Base-by-base conservation (phyloP, 37 sponge, comb jelly and placozoan species). In the Mnemiopsis leidyi region DNA sequence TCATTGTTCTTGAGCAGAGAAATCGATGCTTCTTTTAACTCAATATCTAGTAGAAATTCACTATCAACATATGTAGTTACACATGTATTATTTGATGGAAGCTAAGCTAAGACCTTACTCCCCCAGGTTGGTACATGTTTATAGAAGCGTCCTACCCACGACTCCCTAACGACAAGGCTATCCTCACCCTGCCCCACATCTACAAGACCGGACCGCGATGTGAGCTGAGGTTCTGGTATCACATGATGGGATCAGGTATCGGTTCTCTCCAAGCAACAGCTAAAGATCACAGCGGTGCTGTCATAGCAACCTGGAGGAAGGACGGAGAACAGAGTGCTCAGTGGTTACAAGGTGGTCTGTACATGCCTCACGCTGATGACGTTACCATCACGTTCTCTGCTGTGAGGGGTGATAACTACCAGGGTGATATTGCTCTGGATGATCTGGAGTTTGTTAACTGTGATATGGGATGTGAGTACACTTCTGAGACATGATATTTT, bases 361-460 rank as follows among this genome's bases (percentile, higher is more conserved):
- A 79, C 82, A 79, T 79, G 82, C 82, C 82, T 9, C 82, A 79
- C 21, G 82, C 82, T 79, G 82, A 79, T 33, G 82, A 79, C 32
- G 82, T 93, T 1, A 71, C 40, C 35, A 93, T 93, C 34, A 68
- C 68, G 76, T 73, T 93, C 23, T 5, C 25, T 7, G 93, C 93
- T 13, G 69, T 69, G 69, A 68, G 69, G 32, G 93, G 93, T 5
- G 31, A 20, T 2, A 69, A 69, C 40, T 69, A 69, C n/a, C 76
- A 69, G 36, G 93, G 93, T 24, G 93, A 93, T 34, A 93, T 93
- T 30, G 93, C 93, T 3, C 30, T 93, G 73, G 93, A 93, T 61
- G 93, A 93, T 82, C 29, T 93, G 26, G 82, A 82, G 93, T 77
- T 93, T 28, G 68, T 79, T 13, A 85, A 93, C 83, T 93, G 93